Percentiles rank a stretch among this genome's conserved stretches.
Evolutionary conservation across 2,888 invertebrate genomes (phyloP).

Genomic region (Hydroisotoma schaefferi): DNA sequence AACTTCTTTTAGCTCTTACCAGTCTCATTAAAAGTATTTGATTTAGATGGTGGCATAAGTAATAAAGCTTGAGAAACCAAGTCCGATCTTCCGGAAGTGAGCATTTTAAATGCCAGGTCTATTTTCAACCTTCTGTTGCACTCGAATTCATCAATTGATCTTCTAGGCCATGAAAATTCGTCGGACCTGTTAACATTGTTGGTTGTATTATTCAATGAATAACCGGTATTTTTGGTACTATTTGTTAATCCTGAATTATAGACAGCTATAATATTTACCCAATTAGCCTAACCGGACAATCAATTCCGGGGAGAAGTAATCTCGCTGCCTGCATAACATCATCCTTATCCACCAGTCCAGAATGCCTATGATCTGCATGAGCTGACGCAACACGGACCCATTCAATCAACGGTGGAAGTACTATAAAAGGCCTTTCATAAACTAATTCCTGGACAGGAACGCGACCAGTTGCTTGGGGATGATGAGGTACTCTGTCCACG

Average conservation of each 20-base stretch:
- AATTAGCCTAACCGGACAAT: slow-evolving; percentile 76
- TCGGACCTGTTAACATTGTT: slow-evolving; percentile 44
- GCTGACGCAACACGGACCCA: slow-evolving; percentile 81
- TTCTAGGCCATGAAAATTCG: slow-evolving; percentile 50
- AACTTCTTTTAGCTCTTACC: slow-evolving; percentile 23
- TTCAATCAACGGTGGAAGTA: slow-evolving; percentile 83
- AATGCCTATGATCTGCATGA: slow-evolving; percentile 75
- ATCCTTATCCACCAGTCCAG: slow-evolving; percentile 73
- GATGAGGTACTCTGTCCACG: slow-evolving; percentile 31
- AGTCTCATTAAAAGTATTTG: slow-evolving; percentile 47
- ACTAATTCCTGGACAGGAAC: slow-evolving; percentile 68
- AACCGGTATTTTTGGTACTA: no score
- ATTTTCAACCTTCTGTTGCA: slow-evolving; percentile 50
- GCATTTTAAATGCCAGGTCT: slow-evolving; percentile 70
- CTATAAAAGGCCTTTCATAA: slow-evolving; percentile 81
- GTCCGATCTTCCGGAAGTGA: slow-evolving; percentile 75
- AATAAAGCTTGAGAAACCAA: slow-evolving; percentile 72
- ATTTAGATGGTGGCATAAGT: slow-evolving; percentile 66
- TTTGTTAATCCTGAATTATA: no score
- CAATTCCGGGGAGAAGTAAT: slow-evolving; percentile 78
- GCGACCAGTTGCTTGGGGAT: slow-evolving; percentile 51
- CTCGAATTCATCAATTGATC: slow-evolving; percentile 51
- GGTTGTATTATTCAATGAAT: slow-evolving; percentile 13
- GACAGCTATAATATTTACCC: no score
- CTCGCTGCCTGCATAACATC: slow-evolving; percentile 85